Conservation (phyloP, 2,888 invertebrate species). For the Julus scandinavius region DNA sequence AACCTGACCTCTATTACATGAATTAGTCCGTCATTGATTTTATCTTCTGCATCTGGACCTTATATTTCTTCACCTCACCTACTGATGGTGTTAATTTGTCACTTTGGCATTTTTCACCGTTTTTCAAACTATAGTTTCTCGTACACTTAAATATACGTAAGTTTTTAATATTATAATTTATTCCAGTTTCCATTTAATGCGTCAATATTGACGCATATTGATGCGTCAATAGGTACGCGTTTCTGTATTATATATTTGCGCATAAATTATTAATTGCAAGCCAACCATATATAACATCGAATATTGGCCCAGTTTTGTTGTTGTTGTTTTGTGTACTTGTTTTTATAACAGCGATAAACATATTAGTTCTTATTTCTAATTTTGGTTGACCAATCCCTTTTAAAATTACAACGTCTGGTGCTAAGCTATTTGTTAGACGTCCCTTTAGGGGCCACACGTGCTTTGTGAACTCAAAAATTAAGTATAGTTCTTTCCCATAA, state of each 20-base stretch:
- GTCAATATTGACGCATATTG: no score
- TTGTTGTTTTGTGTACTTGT: neutral
- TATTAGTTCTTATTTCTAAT: neutral
- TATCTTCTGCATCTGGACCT: no score
- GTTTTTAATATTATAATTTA: no score
- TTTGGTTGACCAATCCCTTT: neutral
- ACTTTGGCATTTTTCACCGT: no score
- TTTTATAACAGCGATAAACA: neutral
- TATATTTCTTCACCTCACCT: no score
- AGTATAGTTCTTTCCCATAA: neutral
- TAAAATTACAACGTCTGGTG: neutral
- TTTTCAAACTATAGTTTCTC: no score
- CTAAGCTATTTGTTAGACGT: neutral
- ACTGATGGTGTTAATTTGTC: no score
- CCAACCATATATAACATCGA: neutral
- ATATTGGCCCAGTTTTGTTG: neutral
- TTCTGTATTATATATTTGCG: neutral
- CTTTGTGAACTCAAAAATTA: constrained; percentile 7
- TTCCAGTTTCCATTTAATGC: no score
- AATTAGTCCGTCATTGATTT: no score
- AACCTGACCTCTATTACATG: no score
- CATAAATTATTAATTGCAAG: neutral
- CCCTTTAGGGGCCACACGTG: neutral
- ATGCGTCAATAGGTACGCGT: no score
- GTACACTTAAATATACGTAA: no score